Conservation (phyloP, 1,140 invertebrate genomes). For the Aricia agestis region DNA sequence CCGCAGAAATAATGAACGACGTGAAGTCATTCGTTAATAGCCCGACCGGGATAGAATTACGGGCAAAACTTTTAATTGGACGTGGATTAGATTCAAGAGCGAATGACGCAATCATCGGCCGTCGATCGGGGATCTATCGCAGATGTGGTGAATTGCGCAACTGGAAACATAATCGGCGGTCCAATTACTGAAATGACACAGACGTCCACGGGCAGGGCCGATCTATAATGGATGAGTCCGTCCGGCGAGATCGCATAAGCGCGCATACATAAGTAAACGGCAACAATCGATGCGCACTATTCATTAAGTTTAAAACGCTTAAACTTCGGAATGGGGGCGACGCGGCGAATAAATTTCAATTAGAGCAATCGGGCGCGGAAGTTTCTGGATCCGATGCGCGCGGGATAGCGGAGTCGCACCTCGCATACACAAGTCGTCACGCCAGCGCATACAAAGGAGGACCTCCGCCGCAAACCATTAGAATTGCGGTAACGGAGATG, state of each 20-base stretch:
- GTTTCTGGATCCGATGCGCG: slow-evolving; percentile 51
- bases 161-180: slow-evolving; percentile 57
- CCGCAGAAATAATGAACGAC: slow-evolving; percentile 23
- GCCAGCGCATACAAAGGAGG: slow-evolving; percentile 62
- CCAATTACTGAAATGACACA: slow-evolving; percentile 73
- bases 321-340: slow-evolving; percentile 42
- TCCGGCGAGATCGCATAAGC: slow-evolving; percentile 61
- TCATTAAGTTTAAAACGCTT: slow-evolving; percentile 60
- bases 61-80: slow-evolving; percentile 53
- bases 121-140: slow-evolving; percentile 56
- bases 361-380: slow-evolving; percentile 68
- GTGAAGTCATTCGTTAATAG: slow-evolving; percentile 21
- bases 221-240: slow-evolving; percentile 74
- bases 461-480: slow-evolving; percentile 68
- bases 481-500: slow-evolving; percentile 67
- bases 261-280: slow-evolving; percentile 59
- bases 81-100: slow-evolving; percentile 40
- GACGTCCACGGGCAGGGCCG: slow-evolving; percentile 53
- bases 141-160: slow-evolving; percentile 55
- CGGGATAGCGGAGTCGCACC: slow-evolving; percentile 54
- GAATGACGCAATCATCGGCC: slow-evolving; percentile 48
- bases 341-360: slow-evolving; percentile 66
- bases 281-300: slow-evolving; percentile 52
- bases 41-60: slow-evolving; percentile 35
- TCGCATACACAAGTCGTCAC: slow-evolving; percentile 54